Percentiles rank a stretch among this genome's conserved stretches.
These are phyloP conservation scores for Crotalus viridis DNA, from an alignment of 2,113 vertebrate species.

Conservation along the genomic window DNA sequence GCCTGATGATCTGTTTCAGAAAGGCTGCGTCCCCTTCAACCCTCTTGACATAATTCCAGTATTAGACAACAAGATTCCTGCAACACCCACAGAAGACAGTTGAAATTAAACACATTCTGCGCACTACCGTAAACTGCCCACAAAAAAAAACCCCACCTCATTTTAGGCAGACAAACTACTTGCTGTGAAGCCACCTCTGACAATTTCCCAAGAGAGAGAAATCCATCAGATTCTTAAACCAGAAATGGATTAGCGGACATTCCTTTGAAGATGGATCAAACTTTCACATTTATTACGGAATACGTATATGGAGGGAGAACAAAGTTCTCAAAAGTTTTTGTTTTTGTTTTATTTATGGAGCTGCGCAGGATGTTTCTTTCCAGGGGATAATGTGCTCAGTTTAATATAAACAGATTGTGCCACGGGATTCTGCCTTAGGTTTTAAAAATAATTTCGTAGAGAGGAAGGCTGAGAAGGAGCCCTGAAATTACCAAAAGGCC, in stretches of 20 bases:
- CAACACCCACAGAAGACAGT: constrained; percentile 52
- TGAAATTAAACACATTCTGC: constrained; percentile 45
- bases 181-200: constrained; percentile 61
- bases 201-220: constrained; percentile 59
- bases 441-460: background rate
- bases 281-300: constrained; percentile 70
- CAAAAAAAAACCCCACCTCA: constrained; percentile 43
- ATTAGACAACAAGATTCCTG: constrained; percentile 35
- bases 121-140: constrained; percentile 48
- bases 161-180: constrained; percentile 66
- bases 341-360: constrained; percentile 58
- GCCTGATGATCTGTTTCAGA: background rate
- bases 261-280: constrained; percentile 69
- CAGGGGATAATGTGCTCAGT: constrained; percentile 73
- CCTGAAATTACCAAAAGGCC: background rate
- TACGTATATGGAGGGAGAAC: constrained; percentile 69
- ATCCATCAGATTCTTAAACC: constrained; percentile 66
- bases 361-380: constrained; percentile 69
- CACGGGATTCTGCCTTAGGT: constrained; percentile 45
- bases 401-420: constrained; percentile 74
- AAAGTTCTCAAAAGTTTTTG: constrained; percentile 54
- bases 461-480: background rate
- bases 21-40: background rate
- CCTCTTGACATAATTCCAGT: constrained; percentile 23
- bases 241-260: constrained; percentile 70